phyloP scores from a whole-genome alignment of 1,140 invertebrate genomes.

The Aethina tumida region DNA sequence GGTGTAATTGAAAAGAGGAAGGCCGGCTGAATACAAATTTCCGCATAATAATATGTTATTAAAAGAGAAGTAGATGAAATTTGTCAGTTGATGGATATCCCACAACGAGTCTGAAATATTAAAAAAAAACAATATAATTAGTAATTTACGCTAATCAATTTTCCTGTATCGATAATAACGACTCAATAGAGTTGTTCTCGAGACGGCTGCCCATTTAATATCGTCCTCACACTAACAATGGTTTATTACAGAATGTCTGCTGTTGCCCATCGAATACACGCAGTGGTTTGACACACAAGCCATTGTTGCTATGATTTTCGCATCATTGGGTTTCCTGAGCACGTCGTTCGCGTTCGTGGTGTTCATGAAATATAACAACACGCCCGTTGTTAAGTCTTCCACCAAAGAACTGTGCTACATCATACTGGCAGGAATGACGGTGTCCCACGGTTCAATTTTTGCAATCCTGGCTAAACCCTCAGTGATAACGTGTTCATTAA shows the following conservation, averaged over 20 bases:
- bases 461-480: conserved; percentile 63
- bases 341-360: conserved; percentile 52
- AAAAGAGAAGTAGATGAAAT: too few species aligned
- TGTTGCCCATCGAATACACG: conserved; percentile 41
- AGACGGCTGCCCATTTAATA: too few species aligned
- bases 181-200: too few species aligned
- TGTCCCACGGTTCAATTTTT: conserved; percentile 47
- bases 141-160: too few species aligned
- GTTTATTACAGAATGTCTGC: conserved; percentile 28
- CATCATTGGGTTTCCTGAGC: conserved; percentile 53
- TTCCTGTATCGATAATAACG: too few species aligned
- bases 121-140: too few species aligned
- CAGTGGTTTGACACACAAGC: conserved; percentile 55
- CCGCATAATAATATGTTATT: too few species aligned
- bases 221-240: conserved; percentile 5
- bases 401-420: conserved; percentile 74
- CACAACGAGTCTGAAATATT: too few species aligned
- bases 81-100: too few species aligned
- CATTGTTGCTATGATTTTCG: conserved; percentile 53
- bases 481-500: conserved; percentile 53
- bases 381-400: conserved; percentile 75
- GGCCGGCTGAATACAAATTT: too few species aligned
- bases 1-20: too few species aligned
- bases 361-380: conserved; percentile 61
- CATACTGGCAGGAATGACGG: conserved; percentile 45